A percentile compares a stretch with the other conserved stretches of the same genome.
These are phyloP conservation scores for Choristoneura fumiferana DNA, from an alignment of 1,140 invertebrate genomes.

Conservation along the genomic window DNA sequence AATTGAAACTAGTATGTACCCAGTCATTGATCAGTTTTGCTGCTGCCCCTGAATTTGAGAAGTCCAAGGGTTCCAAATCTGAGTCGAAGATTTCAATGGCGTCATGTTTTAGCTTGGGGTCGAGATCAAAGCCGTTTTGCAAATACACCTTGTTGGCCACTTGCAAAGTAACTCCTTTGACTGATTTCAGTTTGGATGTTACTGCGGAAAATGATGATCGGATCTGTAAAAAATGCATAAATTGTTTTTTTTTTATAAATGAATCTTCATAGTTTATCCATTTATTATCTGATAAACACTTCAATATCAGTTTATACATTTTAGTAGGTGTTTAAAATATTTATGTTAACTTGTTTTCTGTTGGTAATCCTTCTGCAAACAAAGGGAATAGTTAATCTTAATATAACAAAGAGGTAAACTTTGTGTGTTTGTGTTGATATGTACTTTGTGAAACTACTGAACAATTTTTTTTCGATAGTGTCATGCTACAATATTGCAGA, in stretches of 20 bases:
- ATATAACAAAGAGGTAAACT: too few species aligned
- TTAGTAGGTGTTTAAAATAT: too few species aligned
- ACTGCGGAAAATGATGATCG: constrained; percentile 52
- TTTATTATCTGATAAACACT: too few species aligned
- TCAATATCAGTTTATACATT: too few species aligned
- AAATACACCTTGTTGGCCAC: constrained; percentile 68
- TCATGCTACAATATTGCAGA: too few species aligned
- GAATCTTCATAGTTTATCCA: neutral
- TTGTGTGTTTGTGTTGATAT: too few species aligned
- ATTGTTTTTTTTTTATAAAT: neutral
- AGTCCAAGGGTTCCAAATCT: constrained; percentile 58
- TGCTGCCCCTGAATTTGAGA: constrained; percentile 36
- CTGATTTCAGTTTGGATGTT: constrained; percentile 45
- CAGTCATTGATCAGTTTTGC: constrained; percentile 56
- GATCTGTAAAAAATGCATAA: constrained; percentile 43
- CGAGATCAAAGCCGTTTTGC: constrained; percentile 60
- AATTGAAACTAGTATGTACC: too few species aligned
- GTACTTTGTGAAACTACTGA: too few species aligned
- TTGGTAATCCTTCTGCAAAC: too few species aligned
- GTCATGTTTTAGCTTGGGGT: constrained; percentile 50
- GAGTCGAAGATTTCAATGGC: constrained; percentile 65
- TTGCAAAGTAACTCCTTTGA: constrained; percentile 61
- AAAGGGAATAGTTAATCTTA: too few species aligned
- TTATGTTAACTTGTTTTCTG: neutral
- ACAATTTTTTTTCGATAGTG: too few species aligned